Evolutionary conservation across 1,140 invertebrate genomes (phyloP).

Genomic region (Drosophila azteca): DNA sequence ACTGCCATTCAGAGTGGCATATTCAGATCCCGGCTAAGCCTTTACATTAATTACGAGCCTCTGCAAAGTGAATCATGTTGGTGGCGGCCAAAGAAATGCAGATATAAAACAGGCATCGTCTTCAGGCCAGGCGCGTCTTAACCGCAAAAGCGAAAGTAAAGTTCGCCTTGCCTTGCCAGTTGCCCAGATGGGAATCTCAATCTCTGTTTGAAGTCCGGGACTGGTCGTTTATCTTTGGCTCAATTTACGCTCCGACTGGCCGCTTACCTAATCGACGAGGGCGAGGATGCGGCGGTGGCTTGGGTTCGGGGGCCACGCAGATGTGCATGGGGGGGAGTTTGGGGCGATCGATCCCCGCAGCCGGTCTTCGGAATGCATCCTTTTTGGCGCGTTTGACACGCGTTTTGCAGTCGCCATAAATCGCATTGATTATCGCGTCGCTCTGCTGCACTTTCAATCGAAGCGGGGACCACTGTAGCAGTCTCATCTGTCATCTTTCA

Average conservation of each 20-base stretch:
- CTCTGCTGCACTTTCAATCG: slow-evolving; percentile 45
- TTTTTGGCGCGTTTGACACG: slow-evolving; percentile 60
- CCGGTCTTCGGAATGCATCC: slow-evolving; percentile 55
- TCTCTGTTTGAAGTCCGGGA: slow-evolving; percentile 39
- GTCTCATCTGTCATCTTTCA: slow-evolving; percentile 46
- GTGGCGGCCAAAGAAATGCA: not conserved
- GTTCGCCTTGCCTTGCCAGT: slow-evolving; percentile 49
- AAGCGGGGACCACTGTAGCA: slow-evolving; percentile 5
- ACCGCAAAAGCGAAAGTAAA: slow-evolving; percentile 73
- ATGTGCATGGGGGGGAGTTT: slow-evolving; percentile 14
- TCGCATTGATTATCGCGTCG: slow-evolving; percentile 72
- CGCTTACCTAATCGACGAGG: slow-evolving; percentile 66
- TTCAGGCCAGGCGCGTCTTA: slow-evolving; percentile 15
- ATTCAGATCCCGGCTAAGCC: slow-evolving; percentile 34
- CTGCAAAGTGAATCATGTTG: slow-evolving; percentile 20
- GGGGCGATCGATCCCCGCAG: slow-evolving; percentile 4
- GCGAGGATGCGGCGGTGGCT: not conserved
- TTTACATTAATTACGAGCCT: slow-evolving; percentile 64
- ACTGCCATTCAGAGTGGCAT: slow-evolving; percentile 1
- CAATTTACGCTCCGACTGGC: slow-evolving; percentile 56
- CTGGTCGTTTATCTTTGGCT: slow-evolving; percentile 72
- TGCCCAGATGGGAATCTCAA: slow-evolving; percentile 73
- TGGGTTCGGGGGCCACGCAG: slow-evolving; percentile 7
- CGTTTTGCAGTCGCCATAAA: slow-evolving; percentile 67
- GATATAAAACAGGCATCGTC: slow-evolving; percentile 23